Evolutionary conservation across 2,888 invertebrate species (phyloP).

Genomic region (Eupithecia subfuscata): DNA sequence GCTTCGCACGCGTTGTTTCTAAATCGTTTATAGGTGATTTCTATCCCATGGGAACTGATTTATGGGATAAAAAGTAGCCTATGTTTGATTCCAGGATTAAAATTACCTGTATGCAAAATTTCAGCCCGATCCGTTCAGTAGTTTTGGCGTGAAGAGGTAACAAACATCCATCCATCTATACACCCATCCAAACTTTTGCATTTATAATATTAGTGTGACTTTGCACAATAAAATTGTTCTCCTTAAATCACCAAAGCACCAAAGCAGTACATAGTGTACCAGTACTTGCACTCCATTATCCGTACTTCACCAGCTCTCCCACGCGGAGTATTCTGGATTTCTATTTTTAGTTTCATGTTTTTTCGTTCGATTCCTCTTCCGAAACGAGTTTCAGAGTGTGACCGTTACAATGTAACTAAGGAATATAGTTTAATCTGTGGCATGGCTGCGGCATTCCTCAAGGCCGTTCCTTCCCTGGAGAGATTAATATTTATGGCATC

Average conservation of each 20-base stretch:
- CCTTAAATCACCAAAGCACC: not conserved
- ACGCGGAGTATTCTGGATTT: constrained; percentile 17
- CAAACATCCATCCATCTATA: too few species aligned
- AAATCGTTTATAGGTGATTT: too few species aligned
- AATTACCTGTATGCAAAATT: too few species aligned
- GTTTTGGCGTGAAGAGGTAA: too few species aligned
- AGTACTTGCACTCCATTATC: not conserved
- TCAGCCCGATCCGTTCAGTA: too few species aligned
- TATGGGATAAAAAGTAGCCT: too few species aligned
- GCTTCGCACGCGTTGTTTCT: too few species aligned
- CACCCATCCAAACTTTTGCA: too few species aligned
- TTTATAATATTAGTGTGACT: too few species aligned
- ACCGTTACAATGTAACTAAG: constrained; percentile 41
- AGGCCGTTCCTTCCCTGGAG: constrained; percentile 71
- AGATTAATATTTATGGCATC: constrained; percentile 36
- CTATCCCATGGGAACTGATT: too few species aligned
- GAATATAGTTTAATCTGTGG: constrained; percentile 12
- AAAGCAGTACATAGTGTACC: not conserved
- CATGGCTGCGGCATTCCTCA: constrained; percentile 71
- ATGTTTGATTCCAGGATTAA: too few species aligned
- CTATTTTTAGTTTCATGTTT: constrained; percentile 17
- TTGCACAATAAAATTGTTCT: not conserved
- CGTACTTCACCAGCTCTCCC: constrained; percentile 4
- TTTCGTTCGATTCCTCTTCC: constrained; percentile 28
- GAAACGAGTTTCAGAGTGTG: constrained; percentile 33